A percentile compares a stretch with the other conserved stretches of the same genome.
Evolutionary conservation across 2,797 vertebrate species (phyloP).

Genomic region (Rhodeus uyekii): DNA sequence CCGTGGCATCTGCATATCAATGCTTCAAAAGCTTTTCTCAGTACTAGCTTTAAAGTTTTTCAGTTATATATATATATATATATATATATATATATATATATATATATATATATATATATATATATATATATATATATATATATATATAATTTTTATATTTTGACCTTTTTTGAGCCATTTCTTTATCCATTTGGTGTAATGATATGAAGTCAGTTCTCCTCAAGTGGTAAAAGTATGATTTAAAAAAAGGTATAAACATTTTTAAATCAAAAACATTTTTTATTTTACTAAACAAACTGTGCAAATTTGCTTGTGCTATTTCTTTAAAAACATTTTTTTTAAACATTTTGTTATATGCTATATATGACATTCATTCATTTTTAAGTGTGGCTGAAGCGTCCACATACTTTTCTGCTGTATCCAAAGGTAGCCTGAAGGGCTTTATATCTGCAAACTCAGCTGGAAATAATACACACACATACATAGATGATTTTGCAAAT

Average conservation of each 20-base stretch:
- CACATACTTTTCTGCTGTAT: conserved; percentile 14
- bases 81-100: too few relatives aligned
- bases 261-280: not conserved
- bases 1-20: not conserved
- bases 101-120: too few relatives aligned
- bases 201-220: not conserved
- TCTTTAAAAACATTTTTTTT: not conserved
- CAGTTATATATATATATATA: too few relatives aligned
- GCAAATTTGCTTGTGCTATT: not conserved
- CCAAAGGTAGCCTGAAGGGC: conserved; percentile 28
- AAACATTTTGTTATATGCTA: not conserved
- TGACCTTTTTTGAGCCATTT: too few relatives aligned
- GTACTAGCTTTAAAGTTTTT: not conserved
- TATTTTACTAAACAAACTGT: not conserved
- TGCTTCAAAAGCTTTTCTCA: not conserved
- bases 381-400: conserved; percentile 10
- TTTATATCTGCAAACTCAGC: conserved; percentile 43
- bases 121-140: too few relatives aligned
- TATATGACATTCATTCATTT: conserved; percentile 9
- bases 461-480: conserved; percentile 32
- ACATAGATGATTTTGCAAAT: conserved; percentile 31
- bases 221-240: not conserved
- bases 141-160: too few relatives aligned
- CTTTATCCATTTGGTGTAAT: not conserved
- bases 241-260: not conserved